phyloP scores from a whole-genome alignment of 2,113 vertebrate species.

The Neofelis nebulosa region DNA sequence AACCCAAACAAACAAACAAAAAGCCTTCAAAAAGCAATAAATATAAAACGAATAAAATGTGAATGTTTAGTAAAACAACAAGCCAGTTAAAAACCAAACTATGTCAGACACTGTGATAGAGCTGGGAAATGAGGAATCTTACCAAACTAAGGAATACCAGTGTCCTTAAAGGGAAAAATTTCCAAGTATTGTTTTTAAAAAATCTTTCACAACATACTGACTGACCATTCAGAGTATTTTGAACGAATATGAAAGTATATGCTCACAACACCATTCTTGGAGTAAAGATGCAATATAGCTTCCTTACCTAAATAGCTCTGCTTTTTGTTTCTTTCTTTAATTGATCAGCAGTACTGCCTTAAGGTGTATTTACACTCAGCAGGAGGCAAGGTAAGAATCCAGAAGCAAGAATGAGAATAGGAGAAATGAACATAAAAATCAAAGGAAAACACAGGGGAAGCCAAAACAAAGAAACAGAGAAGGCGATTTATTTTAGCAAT shows the following conservation, averaged over 20 bases:
- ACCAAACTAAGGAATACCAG: background rate
- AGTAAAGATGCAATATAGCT: background rate
- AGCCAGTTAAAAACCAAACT: background rate
- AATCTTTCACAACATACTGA: background rate
- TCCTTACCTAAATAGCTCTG: background rate
- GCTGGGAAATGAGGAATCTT: background rate
- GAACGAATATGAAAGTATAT: background rate
- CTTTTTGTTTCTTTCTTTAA: background rate
- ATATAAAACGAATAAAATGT: background rate
- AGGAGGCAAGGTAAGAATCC: constrained; percentile 17
- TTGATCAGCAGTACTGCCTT: background rate
- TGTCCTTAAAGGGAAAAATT: background rate
- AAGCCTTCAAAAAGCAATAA: background rate
- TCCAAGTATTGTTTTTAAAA: background rate
- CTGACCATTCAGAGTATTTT: background rate
- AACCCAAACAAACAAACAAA: background rate
- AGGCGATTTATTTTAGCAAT: background rate
- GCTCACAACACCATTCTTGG: background rate
- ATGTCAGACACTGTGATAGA: background rate
- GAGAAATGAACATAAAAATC: background rate
- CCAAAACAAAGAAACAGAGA: background rate
- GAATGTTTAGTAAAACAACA: background rate
- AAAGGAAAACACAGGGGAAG: background rate
- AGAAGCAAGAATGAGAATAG: background rate
- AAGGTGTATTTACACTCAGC: background rate